phyloP scores from a whole-genome alignment of 2,797 vertebrate species.

The Cyprinodon diabolis region DNA sequence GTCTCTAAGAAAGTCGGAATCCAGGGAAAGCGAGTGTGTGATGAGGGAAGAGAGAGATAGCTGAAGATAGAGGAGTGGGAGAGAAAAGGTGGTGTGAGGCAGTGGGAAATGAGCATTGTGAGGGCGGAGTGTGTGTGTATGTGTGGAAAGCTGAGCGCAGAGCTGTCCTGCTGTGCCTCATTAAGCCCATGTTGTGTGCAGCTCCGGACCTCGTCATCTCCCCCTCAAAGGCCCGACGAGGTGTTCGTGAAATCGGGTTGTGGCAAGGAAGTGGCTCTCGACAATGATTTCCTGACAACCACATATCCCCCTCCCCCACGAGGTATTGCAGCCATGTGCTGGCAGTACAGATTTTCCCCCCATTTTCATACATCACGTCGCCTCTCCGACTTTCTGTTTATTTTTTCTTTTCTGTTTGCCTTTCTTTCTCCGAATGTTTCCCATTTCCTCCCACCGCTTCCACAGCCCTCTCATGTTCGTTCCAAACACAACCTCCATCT shows the following conservation, averaged over 20 bases:
- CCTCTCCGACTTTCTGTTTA: constrained; percentile 27
- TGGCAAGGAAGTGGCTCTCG: constrained; percentile 42
- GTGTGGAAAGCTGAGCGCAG: constrained; percentile 25
- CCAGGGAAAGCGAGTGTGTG: constrained; percentile 27
- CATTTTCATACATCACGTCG: constrained; percentile 54
- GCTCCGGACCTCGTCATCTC: constrained; percentile 75
- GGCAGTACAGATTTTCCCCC: constrained; percentile 66
- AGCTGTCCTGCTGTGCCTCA: constrained; percentile 79
- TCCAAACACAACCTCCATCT: constrained; percentile 25
- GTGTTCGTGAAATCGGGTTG: constrained; percentile 14
- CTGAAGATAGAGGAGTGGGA: constrained; percentile 22
- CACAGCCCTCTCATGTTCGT: constrained; percentile 22
- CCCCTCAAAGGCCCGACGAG: constrained; percentile 51
- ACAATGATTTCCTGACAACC: constrained; percentile 78
- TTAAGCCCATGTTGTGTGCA: constrained; percentile 78
- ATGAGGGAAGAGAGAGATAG: constrained; percentile 29
- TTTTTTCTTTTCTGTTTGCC: constrained; percentile 10
- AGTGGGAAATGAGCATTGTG: constrained; percentile 59
- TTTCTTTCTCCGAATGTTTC: neutral
- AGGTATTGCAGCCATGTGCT: constrained; percentile 51
- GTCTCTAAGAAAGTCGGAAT: constrained; percentile 41
- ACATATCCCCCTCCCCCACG: constrained; percentile 25
- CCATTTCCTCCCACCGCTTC: neutral
- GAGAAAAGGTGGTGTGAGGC: constrained; percentile 25
- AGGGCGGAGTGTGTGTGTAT: constrained; percentile 46